Conservation (phyloP, 2,888 invertebrate species). For the Alentia gelatinosa region DNA sequence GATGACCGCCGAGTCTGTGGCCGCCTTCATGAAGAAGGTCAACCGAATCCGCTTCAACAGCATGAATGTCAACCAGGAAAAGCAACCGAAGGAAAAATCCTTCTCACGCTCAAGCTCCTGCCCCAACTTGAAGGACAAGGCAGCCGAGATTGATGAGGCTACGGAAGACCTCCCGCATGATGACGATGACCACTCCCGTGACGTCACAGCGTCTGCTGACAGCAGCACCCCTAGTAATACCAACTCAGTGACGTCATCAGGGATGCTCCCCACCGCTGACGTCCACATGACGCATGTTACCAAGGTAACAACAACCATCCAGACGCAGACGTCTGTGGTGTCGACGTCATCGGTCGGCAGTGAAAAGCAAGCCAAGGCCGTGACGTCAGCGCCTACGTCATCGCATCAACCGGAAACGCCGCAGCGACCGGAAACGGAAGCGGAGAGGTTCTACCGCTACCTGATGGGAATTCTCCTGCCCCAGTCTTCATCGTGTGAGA, state of each 20-base stretch:
- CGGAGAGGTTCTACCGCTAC: slow-evolving; percentile 8
- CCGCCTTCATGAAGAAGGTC: slow-evolving; percentile 75
- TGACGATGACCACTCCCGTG: background rate
- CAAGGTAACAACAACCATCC: slow-evolving; percentile 35
- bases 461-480: slow-evolving; percentile 21
- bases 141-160: background rate
- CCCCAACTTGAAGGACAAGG: slow-evolving; percentile 33
- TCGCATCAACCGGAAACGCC: background rate
- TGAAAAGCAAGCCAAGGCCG: background rate
- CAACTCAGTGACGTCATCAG: background rate
- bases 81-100: background rate
- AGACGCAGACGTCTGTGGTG: slow-evolving; percentile 34
- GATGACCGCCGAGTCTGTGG: slow-evolving; percentile 75
- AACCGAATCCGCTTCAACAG: slow-evolving; percentile 73
- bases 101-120: slow-evolving; percentile 28
- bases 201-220: background rate
- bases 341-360: background rate
- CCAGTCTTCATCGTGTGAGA: background rate
- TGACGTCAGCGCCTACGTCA: background rate
- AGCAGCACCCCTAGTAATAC: background rate
- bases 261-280: background rate
- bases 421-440: slow-evolving; percentile 2
- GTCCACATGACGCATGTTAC: background rate
- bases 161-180: background rate
- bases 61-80: slow-evolving; percentile 55